Evolutionary conservation across 2,888 invertebrate species (phyloP), one percentile per base, ranked within the genome.

Genomic region (Caenorhabditis macrosperma): DNA sequence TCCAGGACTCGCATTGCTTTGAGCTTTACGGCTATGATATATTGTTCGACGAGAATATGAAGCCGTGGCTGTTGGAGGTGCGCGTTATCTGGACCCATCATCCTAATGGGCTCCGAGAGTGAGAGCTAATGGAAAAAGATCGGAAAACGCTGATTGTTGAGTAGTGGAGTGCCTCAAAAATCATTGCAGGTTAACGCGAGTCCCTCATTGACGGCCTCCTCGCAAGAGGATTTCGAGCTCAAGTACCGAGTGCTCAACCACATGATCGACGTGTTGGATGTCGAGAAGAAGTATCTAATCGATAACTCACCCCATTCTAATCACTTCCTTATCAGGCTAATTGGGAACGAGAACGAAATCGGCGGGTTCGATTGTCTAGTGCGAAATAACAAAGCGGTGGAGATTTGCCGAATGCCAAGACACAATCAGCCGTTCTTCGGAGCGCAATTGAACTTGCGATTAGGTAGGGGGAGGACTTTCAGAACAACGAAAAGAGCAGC

Each of bases 11-110:
- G 69, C 93, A 93, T 86, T 93, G 93, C 82, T 94, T 94, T 90
- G 93, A 94, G 87, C 91, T 93, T 74, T 93, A 93, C 86, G 93
- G 93, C 20, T 94, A 93, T 87, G 93, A 94, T 86, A 92, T 94
- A 44, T 90, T 94, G 1, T 90, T 94, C 24, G 93, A 93, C 88
- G 91, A 91, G n/a, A 88, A 91, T 66, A 90, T 93, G 17, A 93
- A 92, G 84, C 93, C 93, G 90, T 93, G 89, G 91, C 91, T 91
- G 12, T 63, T 86, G 26, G 88, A 87, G 77, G 86, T 88, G 9
- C 38, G 41, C 50, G 52, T 28, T 55, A 41, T 17, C 28, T 17
- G 28, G 15, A 17, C 20, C 10, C n/a, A 44, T 60, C 44, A 46
- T 28, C 17, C 30, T 17, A 52, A 38, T 35, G 52, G 28, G 24